phyloP scores from a whole-genome alignment of 2,797 vertebrate genomes.

The Xiphophorus birchmanni region DNA sequence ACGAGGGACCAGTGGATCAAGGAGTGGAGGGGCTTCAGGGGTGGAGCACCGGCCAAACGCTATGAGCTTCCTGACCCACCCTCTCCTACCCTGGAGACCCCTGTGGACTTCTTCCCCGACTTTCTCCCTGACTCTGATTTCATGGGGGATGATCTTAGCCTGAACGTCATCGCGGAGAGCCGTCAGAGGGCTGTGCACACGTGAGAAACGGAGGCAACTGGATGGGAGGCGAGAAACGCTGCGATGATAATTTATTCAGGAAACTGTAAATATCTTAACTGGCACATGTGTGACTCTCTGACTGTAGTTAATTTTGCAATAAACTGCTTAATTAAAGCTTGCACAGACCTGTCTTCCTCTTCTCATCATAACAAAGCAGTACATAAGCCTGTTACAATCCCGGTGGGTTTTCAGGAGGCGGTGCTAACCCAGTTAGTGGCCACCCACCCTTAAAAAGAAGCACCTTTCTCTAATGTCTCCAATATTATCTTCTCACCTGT shows the following conservation, averaged over 20 bases:
- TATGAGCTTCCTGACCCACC: conserved; percentile 53
- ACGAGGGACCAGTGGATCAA: conserved; percentile 79
- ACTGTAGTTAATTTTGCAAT: conserved; percentile 46
- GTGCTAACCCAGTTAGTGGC: conserved; percentile 71
- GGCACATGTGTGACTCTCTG: conserved; percentile 24
- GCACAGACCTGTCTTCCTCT: conserved; percentile 36
- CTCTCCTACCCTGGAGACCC: conserved; percentile 45
- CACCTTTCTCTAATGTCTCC: conserved; percentile 64
- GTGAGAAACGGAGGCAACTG: conserved; percentile 3
- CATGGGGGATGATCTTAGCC: conserved; percentile 43
- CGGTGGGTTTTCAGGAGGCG: conserved; percentile 67
- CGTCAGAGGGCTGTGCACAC: conserved; percentile 9
- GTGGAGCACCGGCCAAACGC: conserved; percentile 44
- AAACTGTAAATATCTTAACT: conserved; percentile 38
- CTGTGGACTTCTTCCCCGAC: conserved; percentile 17
- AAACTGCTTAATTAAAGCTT: conserved; percentile 45
- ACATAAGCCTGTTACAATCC: conserved; percentile 70
- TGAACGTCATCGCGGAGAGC: conserved; percentile 47
- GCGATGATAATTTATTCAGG: conserved; percentile 63
- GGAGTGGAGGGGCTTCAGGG: conserved; percentile 79
- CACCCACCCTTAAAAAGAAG: conserved; percentile 57
- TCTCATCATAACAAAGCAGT: conserved; percentile 62
- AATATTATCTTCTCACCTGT: conserved; percentile 55
- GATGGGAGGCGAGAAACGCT: conserved; percentile 18
- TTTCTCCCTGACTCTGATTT: conserved; percentile 31